These are phyloP conservation scores for Sisyra nigra DNA, from an alignment of 2,888 invertebrate genomes.

Conservation along the genomic window DNA sequence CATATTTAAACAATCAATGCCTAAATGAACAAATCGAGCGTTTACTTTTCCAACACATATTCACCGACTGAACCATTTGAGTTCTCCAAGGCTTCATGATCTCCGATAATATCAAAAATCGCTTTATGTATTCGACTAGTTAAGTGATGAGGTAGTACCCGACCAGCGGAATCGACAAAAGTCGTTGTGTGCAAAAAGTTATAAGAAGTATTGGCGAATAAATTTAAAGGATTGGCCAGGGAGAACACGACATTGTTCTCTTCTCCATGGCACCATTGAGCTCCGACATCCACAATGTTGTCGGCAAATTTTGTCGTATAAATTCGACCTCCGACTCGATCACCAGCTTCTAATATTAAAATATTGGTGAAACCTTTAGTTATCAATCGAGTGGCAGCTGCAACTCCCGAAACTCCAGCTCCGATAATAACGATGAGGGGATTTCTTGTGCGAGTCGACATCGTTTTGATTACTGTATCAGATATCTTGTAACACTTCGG, in stretches of 20 bases:
- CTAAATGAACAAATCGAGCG: no score
- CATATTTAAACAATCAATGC: background rate
- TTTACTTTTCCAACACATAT: constrained; percentile 21
- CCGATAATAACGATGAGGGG: constrained; percentile 24
- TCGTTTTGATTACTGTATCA: constrained; percentile 22
- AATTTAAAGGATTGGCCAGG: constrained; percentile 30
- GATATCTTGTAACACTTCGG: constrained; percentile 18
- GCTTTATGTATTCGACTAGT: constrained; percentile 18
- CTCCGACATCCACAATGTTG: constrained; percentile 51
- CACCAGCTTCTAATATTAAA: constrained; percentile 41
- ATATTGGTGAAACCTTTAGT: constrained; percentile 27
- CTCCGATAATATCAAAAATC: constrained; percentile 16
- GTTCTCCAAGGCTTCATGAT: constrained; percentile 15
- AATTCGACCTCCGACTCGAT: constrained; percentile 47
- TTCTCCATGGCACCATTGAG: constrained; percentile 67
- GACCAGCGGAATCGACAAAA: constrained; percentile 20
- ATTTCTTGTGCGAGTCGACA: constrained; percentile 11
- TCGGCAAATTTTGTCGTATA: constrained; percentile 34
- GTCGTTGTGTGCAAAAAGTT: constrained; percentile 19
- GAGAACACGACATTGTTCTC: constrained; percentile 41
- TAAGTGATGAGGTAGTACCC: constrained; percentile 17
- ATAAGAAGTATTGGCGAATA: constrained; percentile 15
- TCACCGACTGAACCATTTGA: constrained; percentile 19
- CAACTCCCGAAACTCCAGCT: constrained; percentile 26
- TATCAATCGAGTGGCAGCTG: constrained; percentile 22